Evolutionary conservation across 2,797 vertebrate genomes (phyloP).

Genomic region (Leptatherina wallacei): DNA sequence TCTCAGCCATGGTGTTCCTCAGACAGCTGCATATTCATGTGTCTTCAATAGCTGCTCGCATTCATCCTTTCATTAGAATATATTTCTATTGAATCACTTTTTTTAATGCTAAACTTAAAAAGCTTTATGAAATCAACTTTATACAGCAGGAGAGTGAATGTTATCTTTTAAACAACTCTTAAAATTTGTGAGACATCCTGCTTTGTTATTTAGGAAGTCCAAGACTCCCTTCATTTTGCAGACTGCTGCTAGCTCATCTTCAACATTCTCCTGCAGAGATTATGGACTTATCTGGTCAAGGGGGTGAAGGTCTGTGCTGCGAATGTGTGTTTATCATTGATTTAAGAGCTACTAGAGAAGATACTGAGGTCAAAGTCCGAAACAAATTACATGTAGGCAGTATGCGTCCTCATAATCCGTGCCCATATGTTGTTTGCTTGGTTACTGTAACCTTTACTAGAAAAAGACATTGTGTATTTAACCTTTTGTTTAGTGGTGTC

Average conservation of each 20-base stretch:
- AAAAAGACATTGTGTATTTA: neutral
- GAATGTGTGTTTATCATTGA: constrained; percentile 49
- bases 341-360: constrained; percentile 48
- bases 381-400: constrained; percentile 56
- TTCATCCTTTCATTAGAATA: neutral
- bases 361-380: constrained; percentile 68
- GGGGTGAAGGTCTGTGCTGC: constrained; percentile 22
- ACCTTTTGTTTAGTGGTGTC: constrained; percentile 13
- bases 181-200: neutral
- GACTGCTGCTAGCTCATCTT: neutral
- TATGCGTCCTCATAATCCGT: constrained; percentile 27
- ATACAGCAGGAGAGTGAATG: neutral
- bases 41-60: neutral
- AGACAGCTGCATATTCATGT: neutral
- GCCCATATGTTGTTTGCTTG: constrained; percentile 38
- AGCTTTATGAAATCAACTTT: neutral
- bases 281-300: constrained; percentile 34
- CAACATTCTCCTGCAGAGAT: constrained; percentile 26
- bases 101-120: neutral
- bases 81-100: neutral
- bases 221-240: neutral
- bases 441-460: constrained; percentile 16
- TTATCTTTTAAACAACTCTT: neutral
- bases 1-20: neutral
- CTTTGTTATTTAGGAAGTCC: neutral